Evolutionary conservation across 35 echinoderm and acorn worm species (phyloP), one percentile per base, ranked within the genome.

Genomic region (Eucidaris tribuloides): DNA sequence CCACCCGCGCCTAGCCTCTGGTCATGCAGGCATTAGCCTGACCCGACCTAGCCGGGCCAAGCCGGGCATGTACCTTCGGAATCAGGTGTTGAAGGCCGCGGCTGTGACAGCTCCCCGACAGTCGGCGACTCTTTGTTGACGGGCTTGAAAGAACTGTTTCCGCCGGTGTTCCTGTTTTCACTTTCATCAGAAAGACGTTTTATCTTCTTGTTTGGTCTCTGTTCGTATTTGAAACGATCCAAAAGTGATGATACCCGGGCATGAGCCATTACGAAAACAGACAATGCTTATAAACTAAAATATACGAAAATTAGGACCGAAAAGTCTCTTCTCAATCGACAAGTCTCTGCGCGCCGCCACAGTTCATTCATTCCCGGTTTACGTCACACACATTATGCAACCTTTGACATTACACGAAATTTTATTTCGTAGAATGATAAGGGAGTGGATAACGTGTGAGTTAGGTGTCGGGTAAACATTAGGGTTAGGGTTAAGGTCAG

Each of bases 201-300:
- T 20, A 74, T 14, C n/a, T 44, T 74, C 23, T 74, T 74, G 7
- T 23, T 74, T 20, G 68, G 19, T 44, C 25, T 42, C 68, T 74
- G 68, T 44, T 74, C 68, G 25, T 42, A 74, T 74, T 44, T 74
- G 37, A 74, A 74, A 74, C 68, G 68, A 44, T 74, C 30, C n/a
- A 74, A 40, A 35, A 74, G 37, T 35, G 68, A 74, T 24, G 68
- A 74, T 15, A 74, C 22, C 15, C 68, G 41, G 44, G 37, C 11
- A 43, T 33, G 44, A 74, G 68, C 68, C 68, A 74, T 74, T 17
- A 60, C 31, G 3, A n/a, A n/a, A n/a, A n/a, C n/a, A n/a, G n/a
- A n/a, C n/a, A n/a, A n/a, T n/a, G n/a, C n/a, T n/a, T n/a, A n/a
- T n/a, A n/a, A n/a, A n/a, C n/a, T n/a, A n/a, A n/a, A n/a, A n/a